A percentile compares a stretch with the other conserved stretches of the same genome.
Conservation (phyloP, 2,797 vertebrate species). For the Cheracebus regulus region DNA sequence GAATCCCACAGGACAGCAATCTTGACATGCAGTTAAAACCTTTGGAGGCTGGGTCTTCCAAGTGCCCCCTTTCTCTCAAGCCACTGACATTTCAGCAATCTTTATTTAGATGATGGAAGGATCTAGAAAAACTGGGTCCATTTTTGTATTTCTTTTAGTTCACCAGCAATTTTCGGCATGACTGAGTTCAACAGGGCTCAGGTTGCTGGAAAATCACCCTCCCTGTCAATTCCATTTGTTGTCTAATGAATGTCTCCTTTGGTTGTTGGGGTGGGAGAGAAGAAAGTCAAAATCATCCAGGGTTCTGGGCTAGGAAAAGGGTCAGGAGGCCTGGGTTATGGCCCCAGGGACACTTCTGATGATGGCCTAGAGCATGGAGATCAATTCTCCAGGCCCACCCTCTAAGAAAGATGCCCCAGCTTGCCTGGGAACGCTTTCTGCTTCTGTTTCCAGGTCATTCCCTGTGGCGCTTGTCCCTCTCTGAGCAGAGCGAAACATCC, state of each 20-base stretch:
- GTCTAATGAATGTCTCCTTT: not conserved
- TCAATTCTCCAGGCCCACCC: not conserved
- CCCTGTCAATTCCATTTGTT: not conserved
- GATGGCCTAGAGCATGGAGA: not conserved
- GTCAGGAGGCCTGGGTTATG: not conserved
- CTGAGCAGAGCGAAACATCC: not conserved
- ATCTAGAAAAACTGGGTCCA: not conserved
- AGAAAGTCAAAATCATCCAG: rapidly evolving
- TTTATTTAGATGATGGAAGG: not conserved
- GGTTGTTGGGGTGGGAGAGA: not conserved
- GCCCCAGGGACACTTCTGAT: too few species aligned
- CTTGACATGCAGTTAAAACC: not conserved
- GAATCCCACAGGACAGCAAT: not conserved
- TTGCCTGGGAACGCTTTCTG: not conserved
- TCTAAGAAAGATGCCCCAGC: not conserved
- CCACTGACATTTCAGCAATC: not conserved
- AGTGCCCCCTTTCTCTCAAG: not conserved
- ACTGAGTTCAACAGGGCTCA: not conserved
- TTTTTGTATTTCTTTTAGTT: not conserved
- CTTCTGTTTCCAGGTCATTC: not conserved
- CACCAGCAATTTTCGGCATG: not conserved
- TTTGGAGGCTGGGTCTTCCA: not conserved
- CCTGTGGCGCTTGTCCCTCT: not conserved
- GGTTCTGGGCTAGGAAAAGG: not conserved
- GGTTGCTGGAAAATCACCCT: not conserved